Evolutionary conservation across 1,140 invertebrate genomes (phyloP), one percentile per base, ranked within the genome.

Genomic region (Orussus abietinus): DNA sequence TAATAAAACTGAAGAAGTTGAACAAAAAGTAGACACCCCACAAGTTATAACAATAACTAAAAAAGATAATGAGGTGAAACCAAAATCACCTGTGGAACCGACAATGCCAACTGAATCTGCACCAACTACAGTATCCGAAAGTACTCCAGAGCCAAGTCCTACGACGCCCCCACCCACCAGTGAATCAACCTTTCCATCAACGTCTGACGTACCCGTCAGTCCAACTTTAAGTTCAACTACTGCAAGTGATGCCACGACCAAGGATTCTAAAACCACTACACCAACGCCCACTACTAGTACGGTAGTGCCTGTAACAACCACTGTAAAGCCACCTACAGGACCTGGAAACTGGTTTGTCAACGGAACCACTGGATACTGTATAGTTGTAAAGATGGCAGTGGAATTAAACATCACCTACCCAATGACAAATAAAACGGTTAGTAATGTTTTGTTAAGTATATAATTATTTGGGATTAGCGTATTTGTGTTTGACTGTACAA

Each of bases 351-450:
- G 82, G 82, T 32, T 45, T 1, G 47, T 71, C 3, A 64, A 56
- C 43, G 71, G 57, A 45, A 64, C 61, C 0, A 65, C 75, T 29
- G 28, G 47, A 3, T 63, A 54, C 5, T 83, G 82, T 53, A 75
- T 85, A 26, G 55, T 83, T 10, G 55, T 80, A 2, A 64, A 78
- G 59, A 80, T 84, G 77, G 80, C 80, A 3, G 72, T 75, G 7
- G 76, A 80, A 39, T 57, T 84, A 9, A 80, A 80, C 51, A 62
- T 84, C 21, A 77, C 74, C 4, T 81, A 82, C 50, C 48, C 53
- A 12, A 70, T 64, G 19, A 61, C 57, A 39, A 62, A 70, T 59
- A 53, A 65, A 9, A 38, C 30, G 41, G 54, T 62, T 31, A 59
- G 60, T 44, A 61, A 58, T 38, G 46, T 48, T 26, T 52, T 12